Evolutionary conservation across 2,113 vertebrate species (phyloP), one percentile per base, ranked within the genome.

Genomic region (Camelus dromedarius): DNA sequence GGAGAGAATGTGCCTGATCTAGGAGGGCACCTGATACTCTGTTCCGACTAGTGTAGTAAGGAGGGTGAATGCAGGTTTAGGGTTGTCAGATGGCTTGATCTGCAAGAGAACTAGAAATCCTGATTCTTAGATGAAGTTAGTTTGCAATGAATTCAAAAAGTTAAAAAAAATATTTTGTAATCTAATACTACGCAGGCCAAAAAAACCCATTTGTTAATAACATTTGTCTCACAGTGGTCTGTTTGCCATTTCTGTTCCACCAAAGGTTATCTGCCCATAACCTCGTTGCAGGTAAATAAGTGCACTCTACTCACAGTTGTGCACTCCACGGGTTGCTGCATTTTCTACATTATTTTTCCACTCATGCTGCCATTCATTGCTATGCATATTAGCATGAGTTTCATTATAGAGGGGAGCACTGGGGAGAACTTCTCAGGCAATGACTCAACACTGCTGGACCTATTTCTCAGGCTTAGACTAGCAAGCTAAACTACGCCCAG

Each of bases 151-250:
- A 48, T 66, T 89, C 7, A 19, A 38, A 87, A 70, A 66, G 20
- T 85, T 92, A 35, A 2, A 86, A 89, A 54, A 73, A 56, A 11
- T n/a, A 70, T 46, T 69, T 70, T 76, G 2, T 93, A 62, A 80
- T 52, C 28, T 86, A 35, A 85, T 11, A 75, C 24, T 48, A 15
- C 32, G 19, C 10, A 88, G 58, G 4, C 4, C 9, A 26, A 93
- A 76, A 86, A 85, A 92, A 75, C 38, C 14, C 4, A 62, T 64
- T 58, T 81, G 19, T 30, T 28, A 10, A 3, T 83, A 72, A 67
- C 52, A 60, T 93, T 58, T 72, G 19, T 35, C 58, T 30, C 20
- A 56, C 26, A 35, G n/a, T 70, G 20, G 42, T 80, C 56, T 88
- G 22, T 67, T 90, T 69, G 64, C 52, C 60, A 92, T 52, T 22